Conservation (phyloP, 2,113 vertebrate genomes). For the Cariama cristata region DNA sequence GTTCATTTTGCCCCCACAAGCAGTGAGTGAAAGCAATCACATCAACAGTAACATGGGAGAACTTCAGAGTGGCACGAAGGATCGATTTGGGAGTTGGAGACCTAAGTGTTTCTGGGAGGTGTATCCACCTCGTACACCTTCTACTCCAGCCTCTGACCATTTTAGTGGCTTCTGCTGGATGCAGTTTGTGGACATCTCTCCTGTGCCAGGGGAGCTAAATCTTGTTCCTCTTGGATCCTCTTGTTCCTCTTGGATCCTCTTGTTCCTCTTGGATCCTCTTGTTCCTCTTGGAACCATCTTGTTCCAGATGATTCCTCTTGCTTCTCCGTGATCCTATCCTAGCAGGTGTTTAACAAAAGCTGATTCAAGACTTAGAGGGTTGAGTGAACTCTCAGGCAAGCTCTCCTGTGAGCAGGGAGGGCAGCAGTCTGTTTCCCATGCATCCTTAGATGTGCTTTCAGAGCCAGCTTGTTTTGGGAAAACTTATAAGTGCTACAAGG, state of each 20-base stretch:
- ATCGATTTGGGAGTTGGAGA: fast-evolving
- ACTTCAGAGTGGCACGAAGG: not conserved
- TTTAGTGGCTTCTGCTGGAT: not conserved
- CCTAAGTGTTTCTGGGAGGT: not conserved
- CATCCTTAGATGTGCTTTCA: not conserved
- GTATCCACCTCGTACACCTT: not conserved
- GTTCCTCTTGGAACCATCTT: not conserved
- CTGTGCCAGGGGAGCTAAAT: not conserved
- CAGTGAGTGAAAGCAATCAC: not conserved
- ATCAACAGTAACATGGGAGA: not conserved
- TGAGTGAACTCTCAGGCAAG: not conserved
- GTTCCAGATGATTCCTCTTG: not conserved
- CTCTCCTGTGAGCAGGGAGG: not conserved
- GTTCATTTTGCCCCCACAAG: not conserved
- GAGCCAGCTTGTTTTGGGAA: not conserved
- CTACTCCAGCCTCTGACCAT: not conserved
- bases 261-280: too few species aligned
- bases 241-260: not conserved
- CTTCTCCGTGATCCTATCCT: not conserved
- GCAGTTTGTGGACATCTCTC: not conserved
- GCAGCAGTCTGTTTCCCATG: not conserved
- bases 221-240: not conserved
- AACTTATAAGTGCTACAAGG: not conserved
- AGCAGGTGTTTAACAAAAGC: not conserved
- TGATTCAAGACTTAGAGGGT: not conserved